Evolutionary conservation across 1,140 invertebrate genomes (phyloP).

Genomic region (Pemphigus obesinymphae): DNA sequence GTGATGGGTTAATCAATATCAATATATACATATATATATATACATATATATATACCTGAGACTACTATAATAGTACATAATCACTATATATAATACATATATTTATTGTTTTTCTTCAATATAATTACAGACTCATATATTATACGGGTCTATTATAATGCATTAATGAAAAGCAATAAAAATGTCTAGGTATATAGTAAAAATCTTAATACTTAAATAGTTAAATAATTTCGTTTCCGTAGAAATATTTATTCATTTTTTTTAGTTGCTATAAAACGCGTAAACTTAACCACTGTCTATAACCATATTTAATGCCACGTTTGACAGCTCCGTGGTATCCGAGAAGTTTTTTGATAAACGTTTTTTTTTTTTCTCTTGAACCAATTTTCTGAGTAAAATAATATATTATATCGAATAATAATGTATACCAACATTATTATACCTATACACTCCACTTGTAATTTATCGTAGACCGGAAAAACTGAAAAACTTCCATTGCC

Average conservation of each 20-base stretch:
- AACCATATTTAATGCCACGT: neutral
- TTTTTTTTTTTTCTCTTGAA: neutral
- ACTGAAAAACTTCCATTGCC: neutral
- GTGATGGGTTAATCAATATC: neutral
- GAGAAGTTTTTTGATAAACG: constrained; percentile 12
- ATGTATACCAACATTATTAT: neutral
- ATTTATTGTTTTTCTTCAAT: no score
- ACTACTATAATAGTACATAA: no score
- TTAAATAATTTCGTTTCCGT: neutral
- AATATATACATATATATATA: no score
- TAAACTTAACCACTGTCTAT: neutral
- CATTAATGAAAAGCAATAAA: no score
- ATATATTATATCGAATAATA: neutral
- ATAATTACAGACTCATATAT: no score
- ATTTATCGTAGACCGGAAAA: constrained; percentile 10
- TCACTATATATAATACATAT: no score
- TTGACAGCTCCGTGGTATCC: neutral
- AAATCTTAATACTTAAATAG: no score
- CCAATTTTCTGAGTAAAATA: neutral
- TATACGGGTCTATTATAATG: no score
- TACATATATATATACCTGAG: no score
- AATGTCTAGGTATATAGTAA: no score
- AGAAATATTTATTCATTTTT: neutral
- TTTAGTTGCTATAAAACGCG: neutral
- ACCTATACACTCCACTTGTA: neutral